phyloP scores from a whole-genome alignment of 1,140 invertebrate genomes.

The Euura lappo region DNA sequence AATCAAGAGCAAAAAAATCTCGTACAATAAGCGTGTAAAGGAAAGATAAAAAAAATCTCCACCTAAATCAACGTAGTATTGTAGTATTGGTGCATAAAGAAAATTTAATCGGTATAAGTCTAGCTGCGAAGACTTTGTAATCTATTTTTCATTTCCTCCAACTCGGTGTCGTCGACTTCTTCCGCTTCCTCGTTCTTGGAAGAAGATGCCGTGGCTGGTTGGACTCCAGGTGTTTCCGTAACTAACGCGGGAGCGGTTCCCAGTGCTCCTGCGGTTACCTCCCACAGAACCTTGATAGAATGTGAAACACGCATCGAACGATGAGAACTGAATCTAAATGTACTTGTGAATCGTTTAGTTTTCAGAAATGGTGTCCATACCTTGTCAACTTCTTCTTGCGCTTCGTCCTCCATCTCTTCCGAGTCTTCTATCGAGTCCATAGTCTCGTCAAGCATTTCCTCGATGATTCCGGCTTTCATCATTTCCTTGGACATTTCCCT shows the following conservation, averaged over 20 bases:
- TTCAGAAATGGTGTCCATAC: slow-evolving; percentile 51
- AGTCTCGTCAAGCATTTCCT: slow-evolving; percentile 99
- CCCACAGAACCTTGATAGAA: slow-evolving; percentile 82
- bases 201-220: slow-evolving; percentile 60
- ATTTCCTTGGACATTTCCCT: slow-evolving; percentile 98
- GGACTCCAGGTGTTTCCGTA: slow-evolving; percentile 64
- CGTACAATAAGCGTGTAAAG: slow-evolving; percentile 20
- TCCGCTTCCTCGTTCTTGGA: slow-evolving; percentile 56
- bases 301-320: slow-evolving; percentile 22
- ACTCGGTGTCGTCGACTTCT: slow-evolving; percentile 76
- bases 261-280: slow-evolving; percentile 91
- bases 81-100: slow-evolving; percentile 23
- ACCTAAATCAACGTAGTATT: slow-evolving; percentile 17
- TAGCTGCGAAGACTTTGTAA: slow-evolving; percentile 85
- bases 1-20: neutral
- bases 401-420: slow-evolving; percentile 91
- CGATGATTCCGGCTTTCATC: slow-evolving; percentile 99
- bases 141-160: slow-evolving; percentile 85
- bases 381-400: slow-evolving; percentile 92
- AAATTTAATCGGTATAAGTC: slow-evolving; percentile 29
- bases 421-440: slow-evolving; percentile 90
- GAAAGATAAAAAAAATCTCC: slow-evolving; percentile 16
- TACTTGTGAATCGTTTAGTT: neutral
- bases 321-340: neutral
- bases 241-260: slow-evolving; percentile 87